phyloP scores from a whole-genome alignment of 2,888 invertebrate genomes.

The Agonopterix alstromeriana region DNA sequence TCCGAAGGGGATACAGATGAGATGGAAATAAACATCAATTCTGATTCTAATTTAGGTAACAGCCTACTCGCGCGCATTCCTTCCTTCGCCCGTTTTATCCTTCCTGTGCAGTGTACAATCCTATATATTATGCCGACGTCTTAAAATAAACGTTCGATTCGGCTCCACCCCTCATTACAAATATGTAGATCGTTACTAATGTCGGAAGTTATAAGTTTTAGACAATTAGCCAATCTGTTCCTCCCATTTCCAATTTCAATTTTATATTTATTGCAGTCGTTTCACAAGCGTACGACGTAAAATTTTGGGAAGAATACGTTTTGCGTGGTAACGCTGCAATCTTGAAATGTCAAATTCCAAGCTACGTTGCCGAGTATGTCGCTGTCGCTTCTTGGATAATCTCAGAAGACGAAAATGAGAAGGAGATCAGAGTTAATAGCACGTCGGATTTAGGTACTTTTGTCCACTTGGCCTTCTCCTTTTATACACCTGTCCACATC shows the following conservation, averaged over 20 bases:
- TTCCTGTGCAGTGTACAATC: neutral
- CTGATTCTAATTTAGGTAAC: constrained; percentile 59
- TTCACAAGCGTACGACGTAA: constrained; percentile 91
- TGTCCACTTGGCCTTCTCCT: neutral
- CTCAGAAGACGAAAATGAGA: constrained; percentile 79
- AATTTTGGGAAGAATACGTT: constrained; percentile 95
- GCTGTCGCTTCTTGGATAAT: constrained; percentile 91
- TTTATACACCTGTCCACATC: neutral
- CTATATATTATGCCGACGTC: too few species aligned
- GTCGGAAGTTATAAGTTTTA: too few species aligned
- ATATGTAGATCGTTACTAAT: too few species aligned
- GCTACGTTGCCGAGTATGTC: constrained; percentile 94
- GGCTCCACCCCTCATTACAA: too few species aligned
- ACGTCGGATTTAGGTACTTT: constrained; percentile 51
- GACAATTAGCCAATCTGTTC: too few species aligned
- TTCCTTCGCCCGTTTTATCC: constrained; percentile 5
- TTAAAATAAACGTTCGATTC: too few species aligned
- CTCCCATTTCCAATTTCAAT: too few species aligned
- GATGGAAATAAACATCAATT: constrained; percentile 68
- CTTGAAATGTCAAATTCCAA: constrained; percentile 94
- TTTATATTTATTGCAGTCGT: constrained; percentile 81
- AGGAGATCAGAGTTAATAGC: constrained; percentile 53
- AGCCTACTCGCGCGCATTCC: constrained; percentile 5
- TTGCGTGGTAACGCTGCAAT: constrained; percentile 93
- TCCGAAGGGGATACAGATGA: constrained; percentile 77